Evolutionary conservation across 2,888 invertebrate genomes (phyloP).

Genomic region (Calameuta idolon): DNA sequence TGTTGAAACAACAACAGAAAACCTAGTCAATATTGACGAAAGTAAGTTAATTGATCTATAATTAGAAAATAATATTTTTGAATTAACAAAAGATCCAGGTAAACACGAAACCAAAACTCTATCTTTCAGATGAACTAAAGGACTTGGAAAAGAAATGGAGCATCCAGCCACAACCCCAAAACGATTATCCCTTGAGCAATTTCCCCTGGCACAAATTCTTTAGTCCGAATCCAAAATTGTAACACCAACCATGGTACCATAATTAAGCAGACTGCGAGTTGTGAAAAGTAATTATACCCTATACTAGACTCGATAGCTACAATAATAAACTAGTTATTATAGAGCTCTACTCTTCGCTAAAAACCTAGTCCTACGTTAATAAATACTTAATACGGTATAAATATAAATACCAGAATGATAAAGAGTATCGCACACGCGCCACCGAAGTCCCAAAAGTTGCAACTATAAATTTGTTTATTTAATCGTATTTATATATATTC

Average conservation of each 20-base stretch:
- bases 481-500: slow-evolving; percentile 40
- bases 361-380: background rate
- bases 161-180: slow-evolving; percentile 17
- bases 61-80: background rate
- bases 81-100: background rate
- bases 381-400: background rate
- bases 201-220: slow-evolving; percentile 59
- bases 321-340: background rate
- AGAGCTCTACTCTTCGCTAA: background rate
- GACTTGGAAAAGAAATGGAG: slow-evolving; percentile 46
- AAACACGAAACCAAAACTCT: background rate
- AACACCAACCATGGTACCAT: slow-evolving; percentile 1
- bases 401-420: background rate
- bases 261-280: background rate
- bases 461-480: slow-evolving; percentile 51
- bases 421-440: background rate
- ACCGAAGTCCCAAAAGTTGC: slow-evolving; percentile 11
- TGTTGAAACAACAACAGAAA: slow-evolving; percentile 53
- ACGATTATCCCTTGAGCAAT: slow-evolving; percentile 9
- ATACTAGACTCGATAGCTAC: background rate
- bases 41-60: slow-evolving; percentile 41
- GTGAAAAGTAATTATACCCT: background rate
- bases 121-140: slow-evolving; percentile 46
- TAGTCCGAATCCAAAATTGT: slow-evolving; percentile 55
- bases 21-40: slow-evolving; percentile 56